Evolutionary conservation across 2,888 invertebrate genomes (phyloP).

Genomic region (Tenthredo scrophulariae): DNA sequence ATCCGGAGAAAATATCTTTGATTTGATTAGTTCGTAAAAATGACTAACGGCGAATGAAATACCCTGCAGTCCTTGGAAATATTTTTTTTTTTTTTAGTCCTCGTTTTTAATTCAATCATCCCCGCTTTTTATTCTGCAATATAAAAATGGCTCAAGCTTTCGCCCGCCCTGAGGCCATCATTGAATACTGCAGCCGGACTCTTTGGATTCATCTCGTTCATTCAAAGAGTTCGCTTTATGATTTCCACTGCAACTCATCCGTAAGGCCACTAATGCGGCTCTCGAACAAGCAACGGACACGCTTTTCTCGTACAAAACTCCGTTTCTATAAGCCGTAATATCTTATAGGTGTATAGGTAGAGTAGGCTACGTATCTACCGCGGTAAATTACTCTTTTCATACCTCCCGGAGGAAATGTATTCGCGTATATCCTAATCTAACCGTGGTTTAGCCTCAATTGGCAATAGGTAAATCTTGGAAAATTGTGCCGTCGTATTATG

Average conservation of each 20-base stretch:
- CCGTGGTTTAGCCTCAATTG: slow-evolving; percentile 30
- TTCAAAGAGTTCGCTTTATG: slow-evolving; percentile 62
- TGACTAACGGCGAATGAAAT: not conserved
- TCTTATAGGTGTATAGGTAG: slow-evolving; percentile 28
- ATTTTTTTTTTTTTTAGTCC: not conserved
- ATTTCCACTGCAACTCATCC: slow-evolving; percentile 59
- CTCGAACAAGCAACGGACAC: slow-evolving; percentile 46
- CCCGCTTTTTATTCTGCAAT: slow-evolving; percentile 17
- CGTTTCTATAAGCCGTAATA: slow-evolving; percentile 51
- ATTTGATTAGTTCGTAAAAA: not conserved
- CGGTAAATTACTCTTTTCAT: slow-evolving; percentile 63
- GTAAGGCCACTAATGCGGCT: slow-evolving; percentile 23
- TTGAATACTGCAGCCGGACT: slow-evolving; percentile 36
- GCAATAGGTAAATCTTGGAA: not conserved
- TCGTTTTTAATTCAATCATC: slow-evolving; percentile 31
- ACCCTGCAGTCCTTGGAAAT: not conserved
- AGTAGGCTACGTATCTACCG: slow-evolving; percentile 42
- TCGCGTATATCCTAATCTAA: slow-evolving; percentile 52
- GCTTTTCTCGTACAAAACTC: slow-evolving; percentile 58
- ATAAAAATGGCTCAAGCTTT: slow-evolving; percentile 1
- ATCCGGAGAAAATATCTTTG: not conserved
- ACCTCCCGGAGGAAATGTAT: slow-evolving; percentile 55
- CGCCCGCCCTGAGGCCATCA: not conserved
- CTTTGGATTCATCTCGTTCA: slow-evolving; percentile 4
- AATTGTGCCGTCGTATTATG: slow-evolving; percentile 12